Conservation (phyloP, 2,888 invertebrate species). For the Plagodis dolabraria region DNA sequence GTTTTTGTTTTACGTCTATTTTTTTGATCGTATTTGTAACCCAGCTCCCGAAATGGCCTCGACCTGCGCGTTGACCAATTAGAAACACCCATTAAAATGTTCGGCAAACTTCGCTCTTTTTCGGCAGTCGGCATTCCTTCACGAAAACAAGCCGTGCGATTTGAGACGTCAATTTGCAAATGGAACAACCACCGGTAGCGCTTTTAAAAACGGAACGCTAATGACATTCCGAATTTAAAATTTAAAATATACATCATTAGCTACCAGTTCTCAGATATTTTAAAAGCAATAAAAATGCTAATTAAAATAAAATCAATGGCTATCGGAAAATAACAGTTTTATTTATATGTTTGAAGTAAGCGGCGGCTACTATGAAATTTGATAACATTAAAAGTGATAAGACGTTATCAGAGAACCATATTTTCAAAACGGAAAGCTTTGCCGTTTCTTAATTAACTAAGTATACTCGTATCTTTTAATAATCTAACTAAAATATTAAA, state of each 20-base stretch:
- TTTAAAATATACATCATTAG: slow-evolving; percentile 53
- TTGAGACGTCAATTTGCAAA: slow-evolving; percentile 74
- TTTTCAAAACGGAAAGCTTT: too few relatives aligned
- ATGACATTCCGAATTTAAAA: slow-evolving; percentile 54
- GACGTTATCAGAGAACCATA: slow-evolving; percentile 1
- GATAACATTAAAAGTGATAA: slow-evolving; percentile 20
- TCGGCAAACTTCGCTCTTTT: slow-evolving; percentile 61
- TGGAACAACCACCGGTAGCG: slow-evolving; percentile 66
- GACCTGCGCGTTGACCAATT: slow-evolving; percentile 73
- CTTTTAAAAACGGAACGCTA: slow-evolving; percentile 63
- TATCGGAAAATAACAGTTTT: slow-evolving; percentile 23
- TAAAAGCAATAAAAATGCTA: slow-evolving; percentile 37
- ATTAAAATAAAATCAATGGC: slow-evolving; percentile 36
- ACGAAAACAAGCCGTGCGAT: slow-evolving; percentile 72
- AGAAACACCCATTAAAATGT: slow-evolving; percentile 76
- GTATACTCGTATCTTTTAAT: too few relatives aligned
- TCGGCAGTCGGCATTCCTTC: slow-evolving; percentile 76
- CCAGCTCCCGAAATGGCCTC: slow-evolving; percentile 46
- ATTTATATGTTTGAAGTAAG: slow-evolving; percentile 14
- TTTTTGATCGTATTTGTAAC: slow-evolving; percentile 46
- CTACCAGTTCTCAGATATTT: slow-evolving; percentile 34
- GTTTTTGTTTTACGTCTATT: slow-evolving; percentile 25
- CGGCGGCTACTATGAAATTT: slow-evolving; percentile 20
- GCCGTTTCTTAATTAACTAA: too few relatives aligned
- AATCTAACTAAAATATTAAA: too few relatives aligned